phyloP scores from a whole-genome alignment of 2,888 invertebrate species.

The Teleiodes luculella region DNA sequence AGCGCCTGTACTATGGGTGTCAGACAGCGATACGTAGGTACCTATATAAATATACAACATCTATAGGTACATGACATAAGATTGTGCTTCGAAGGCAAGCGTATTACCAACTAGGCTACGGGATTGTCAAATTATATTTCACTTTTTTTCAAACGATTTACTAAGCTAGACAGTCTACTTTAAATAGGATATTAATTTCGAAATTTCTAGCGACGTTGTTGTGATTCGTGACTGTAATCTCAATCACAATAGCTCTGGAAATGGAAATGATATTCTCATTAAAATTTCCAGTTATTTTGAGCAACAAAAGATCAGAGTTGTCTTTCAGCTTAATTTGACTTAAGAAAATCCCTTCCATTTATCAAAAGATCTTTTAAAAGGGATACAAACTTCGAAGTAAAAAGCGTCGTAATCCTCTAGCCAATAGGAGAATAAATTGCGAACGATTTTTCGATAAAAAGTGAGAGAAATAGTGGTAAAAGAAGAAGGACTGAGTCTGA shows the following conservation, averaged over 20 bases:
- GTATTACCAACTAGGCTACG: too few species aligned
- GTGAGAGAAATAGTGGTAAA: constrained; percentile 39
- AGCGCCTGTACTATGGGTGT: too few species aligned
- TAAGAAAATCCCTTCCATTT: constrained; percentile 7
- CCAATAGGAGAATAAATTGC: constrained; percentile 26
- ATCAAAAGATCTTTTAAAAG: constrained; percentile 6
- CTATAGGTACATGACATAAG: too few species aligned
- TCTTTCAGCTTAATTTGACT: constrained; percentile 13
- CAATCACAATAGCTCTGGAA: not conserved
- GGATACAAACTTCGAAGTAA: constrained; percentile 16
- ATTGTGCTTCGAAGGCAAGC: too few species aligned
- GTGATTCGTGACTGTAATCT: constrained; percentile 8
- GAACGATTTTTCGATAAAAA: constrained; percentile 37
- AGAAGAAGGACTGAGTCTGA: constrained; percentile 40
- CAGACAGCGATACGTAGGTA: too few species aligned
- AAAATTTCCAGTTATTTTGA: not conserved
- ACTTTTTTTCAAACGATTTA: too few species aligned
- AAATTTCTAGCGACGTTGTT: too few species aligned
- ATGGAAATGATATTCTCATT: not conserved
- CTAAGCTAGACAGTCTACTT: too few species aligned
- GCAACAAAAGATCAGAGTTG: not conserved
- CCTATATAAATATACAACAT: not conserved
- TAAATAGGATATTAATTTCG: too few species aligned
- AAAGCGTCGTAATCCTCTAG: constrained; percentile 22
- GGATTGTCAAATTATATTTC: too few species aligned